phyloP scores from a whole-genome alignment of 2,888 invertebrate species.

The Octodonta nipae region DNA sequence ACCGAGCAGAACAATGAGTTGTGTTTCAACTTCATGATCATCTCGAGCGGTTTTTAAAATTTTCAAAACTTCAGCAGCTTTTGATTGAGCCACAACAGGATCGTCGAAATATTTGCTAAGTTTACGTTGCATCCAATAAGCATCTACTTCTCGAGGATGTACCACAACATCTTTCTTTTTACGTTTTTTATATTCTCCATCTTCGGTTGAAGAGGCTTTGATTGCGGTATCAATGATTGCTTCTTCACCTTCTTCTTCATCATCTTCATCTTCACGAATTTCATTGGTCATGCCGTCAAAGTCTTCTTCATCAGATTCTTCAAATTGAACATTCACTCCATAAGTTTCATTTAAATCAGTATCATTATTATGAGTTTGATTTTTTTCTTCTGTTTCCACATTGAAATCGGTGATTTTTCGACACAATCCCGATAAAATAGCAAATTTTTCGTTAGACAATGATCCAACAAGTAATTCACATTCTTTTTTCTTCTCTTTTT shows the following conservation, averaged over 20 bases:
- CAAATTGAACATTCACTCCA: slow-evolving; percentile 99
- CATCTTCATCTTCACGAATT: slow-evolving; percentile 67
- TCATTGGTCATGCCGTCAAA: slow-evolving; percentile 94
- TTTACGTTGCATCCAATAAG: slow-evolving; percentile 94
- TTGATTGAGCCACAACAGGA: slow-evolving; percentile 89
- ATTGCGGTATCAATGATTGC: slow-evolving; percentile 58
- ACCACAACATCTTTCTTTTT: slow-evolving; percentile 57
- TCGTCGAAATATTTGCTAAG: slow-evolving; percentile 91
- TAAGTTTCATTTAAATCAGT: slow-evolving; percentile 95
- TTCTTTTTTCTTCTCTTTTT: slow-evolving; percentile 84
- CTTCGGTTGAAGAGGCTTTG: slow-evolving; percentile 46
- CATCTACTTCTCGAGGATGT: slow-evolving; percentile 94
- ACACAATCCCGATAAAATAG: slow-evolving; percentile 86
- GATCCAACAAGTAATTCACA: slow-evolving; percentile 64
- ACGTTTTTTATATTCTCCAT: slow-evolving; percentile 57
- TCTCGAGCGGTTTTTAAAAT: slow-evolving; percentile 83
- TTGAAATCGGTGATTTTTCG: slow-evolving; percentile 98
- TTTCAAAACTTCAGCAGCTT: slow-evolving; percentile 68
- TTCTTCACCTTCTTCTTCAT: slow-evolving; percentile 71
- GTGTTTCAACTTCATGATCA: slow-evolving; percentile 95
- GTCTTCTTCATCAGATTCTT: slow-evolving; percentile 94
- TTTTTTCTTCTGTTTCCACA: slow-evolving; percentile 52
- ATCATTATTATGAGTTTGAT: slow-evolving; percentile 39
- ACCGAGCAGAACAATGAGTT: slow-evolving; percentile 82
- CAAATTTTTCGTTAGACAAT: slow-evolving; percentile 73